Conservation (phyloP, 2,797 vertebrate species). For the Streptopelia turtur region DNA sequence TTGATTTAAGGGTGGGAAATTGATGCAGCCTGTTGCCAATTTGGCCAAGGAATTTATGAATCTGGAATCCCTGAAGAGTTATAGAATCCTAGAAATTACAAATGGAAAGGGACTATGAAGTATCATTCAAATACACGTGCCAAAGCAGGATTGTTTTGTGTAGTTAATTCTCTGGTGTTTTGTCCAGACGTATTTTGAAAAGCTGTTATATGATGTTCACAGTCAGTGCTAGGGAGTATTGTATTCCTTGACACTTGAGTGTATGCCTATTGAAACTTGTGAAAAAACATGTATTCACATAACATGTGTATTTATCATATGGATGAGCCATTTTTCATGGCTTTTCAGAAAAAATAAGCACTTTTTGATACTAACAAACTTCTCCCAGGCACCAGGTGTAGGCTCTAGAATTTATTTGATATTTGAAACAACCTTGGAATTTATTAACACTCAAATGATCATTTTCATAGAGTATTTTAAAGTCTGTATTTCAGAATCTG, state of each 20-base stretch:
- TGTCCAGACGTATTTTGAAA: slow-evolving; percentile 12
- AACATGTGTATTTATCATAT: background rate
- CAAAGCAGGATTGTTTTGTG: slow-evolving; percentile 19
- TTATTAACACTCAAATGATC: background rate
- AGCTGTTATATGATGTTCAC: background rate
- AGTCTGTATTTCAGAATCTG: background rate
- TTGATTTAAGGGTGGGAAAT: slow-evolving; percentile 44
- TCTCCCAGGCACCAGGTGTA: background rate
- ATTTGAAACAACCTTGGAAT: background rate
- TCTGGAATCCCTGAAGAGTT: background rate
- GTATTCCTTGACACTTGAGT: background rate
- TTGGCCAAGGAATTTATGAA: slow-evolving; percentile 30
- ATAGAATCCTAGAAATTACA: slow-evolving; percentile 21
- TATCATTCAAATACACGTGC: background rate
- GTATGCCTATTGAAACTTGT: background rate
- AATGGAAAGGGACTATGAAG: background rate
- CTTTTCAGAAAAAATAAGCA: background rate
- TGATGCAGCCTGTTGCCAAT: background rate
- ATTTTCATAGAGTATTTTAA: background rate
- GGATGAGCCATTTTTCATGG: background rate
- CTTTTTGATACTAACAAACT: background rate
- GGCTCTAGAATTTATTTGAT: background rate
- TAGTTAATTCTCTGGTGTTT: slow-evolving; percentile 6
- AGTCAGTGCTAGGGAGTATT: background rate
- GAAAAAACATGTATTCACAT: background rate